Percentiles rank a stretch among this genome's conserved stretches.
Conservation (phyloP, 1,140 invertebrate genomes). For the Mizuhopecten yessoensis region DNA sequence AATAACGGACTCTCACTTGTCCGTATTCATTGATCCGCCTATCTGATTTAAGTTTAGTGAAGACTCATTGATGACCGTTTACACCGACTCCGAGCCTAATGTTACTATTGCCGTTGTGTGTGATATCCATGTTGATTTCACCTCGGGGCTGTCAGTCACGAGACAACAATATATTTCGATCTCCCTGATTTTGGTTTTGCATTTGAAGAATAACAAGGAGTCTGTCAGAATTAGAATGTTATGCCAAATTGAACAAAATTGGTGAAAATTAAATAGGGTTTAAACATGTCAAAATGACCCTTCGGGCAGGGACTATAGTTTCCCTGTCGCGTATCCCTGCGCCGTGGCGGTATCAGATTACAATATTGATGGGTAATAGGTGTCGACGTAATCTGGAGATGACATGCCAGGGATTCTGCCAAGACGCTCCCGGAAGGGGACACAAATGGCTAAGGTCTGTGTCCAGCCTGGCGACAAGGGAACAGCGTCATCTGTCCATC, state of each 20-base stretch:
- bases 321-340: neutral
- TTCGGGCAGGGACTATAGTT: neutral
- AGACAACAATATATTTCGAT: neutral
- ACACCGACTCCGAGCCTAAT: neutral
- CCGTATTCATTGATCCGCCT: slow-evolving; percentile 15
- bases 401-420: neutral
- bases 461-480: neutral
- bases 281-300: slow-evolving; percentile 17
- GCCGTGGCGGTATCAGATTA: neutral
- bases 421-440: neutral
- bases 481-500: neutral
- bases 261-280: slow-evolving; percentile 34
- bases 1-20: slow-evolving; percentile 24
- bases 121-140: slow-evolving; percentile 8
- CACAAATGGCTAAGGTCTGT: neutral
- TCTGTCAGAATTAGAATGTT: neutral
- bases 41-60: slow-evolving; percentile 17
- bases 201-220: neutral
- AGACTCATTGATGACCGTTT: neutral
- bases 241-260: slow-evolving; percentile 39
- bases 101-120: neutral
- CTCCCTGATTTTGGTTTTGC: neutral
- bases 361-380: neutral
- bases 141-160: neutral
- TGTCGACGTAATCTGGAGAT: neutral